Base-by-base conservation (phyloP, 2,797 vertebrate genomes). In the Coregonus ussuriensis region DNA sequence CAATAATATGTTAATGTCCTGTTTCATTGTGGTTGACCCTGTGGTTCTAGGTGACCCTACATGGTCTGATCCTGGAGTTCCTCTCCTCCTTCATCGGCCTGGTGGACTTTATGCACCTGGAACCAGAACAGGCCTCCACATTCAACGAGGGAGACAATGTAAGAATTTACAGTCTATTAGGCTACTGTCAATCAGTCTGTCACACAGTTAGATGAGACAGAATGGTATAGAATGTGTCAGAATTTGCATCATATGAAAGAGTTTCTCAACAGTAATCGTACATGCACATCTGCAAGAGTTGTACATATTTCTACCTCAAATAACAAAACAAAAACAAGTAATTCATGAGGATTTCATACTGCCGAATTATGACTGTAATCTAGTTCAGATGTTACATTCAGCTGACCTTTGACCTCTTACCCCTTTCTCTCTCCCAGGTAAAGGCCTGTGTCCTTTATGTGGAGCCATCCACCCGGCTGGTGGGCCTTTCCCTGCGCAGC, bases 31-130 rank as follows among this genome's bases (percentile, higher is more conserved):
- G 54, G 4, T 74, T 52, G 5, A 37, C 6, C 29, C 71, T 54
- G 25, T 72, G 73, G 0, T 90, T 88, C 5, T 86, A 99, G 98
- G 95, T 98, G 73, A 93, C 92, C 56, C 86, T 91, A 63, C 87
- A 94, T 33, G 96, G 97, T 16, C 88, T 99, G 70, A 87, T 92
- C 4, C 53, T 99, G 85, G 92, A 90, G 15, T 99, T 97, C 91
- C 93, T 99, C 68, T 95, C 96, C 3, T 95, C 94, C 33, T 99
- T 96, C 73, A 94, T 83, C 5, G 98, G 98, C 16, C 75, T 95
- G 74, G 97, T 99, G 80, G 97, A 99, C 89, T 95, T 97, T 80
- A 95, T 99, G 89, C 97, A 99, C 85, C 78, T 97, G 85, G 95
- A 97, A 68, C 86, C 94, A 18, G 93, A 91, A 35, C 94, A 95